A percentile compares a stretch with the other conserved stretches of the same genome.
Evolutionary conservation across 2,888 invertebrate species (phyloP).

Genomic region (Pyrgus malvae): DNA sequence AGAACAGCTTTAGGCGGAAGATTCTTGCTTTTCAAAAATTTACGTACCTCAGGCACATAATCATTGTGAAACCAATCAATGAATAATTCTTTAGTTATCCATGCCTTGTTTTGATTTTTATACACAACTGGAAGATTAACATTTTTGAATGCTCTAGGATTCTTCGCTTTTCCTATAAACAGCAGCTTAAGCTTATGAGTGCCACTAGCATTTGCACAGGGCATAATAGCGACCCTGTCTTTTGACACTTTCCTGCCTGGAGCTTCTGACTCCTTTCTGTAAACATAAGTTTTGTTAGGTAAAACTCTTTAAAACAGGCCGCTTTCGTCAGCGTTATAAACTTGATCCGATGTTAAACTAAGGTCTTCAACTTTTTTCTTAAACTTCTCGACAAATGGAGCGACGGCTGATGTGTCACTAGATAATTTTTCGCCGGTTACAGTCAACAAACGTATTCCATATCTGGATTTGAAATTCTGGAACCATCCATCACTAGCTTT

Average conservation of each 20-base stretch:
- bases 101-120: constrained; percentile 35
- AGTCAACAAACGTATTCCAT: no score
- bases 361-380: no score
- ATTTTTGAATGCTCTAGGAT: constrained; percentile 35
- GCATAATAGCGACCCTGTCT: constrained; percentile 42
- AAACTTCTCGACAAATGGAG: no score
- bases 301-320: constrained; percentile 31
- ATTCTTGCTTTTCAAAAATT: constrained; percentile 36
- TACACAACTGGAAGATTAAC: constrained; percentile 38
- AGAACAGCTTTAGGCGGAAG: neutral
- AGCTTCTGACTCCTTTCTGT: constrained; percentile 36
- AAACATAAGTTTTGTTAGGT: constrained; percentile 37
- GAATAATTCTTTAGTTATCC: constrained; percentile 41
- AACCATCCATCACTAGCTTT: no score
- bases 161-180: constrained; percentile 40
- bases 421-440: no score
- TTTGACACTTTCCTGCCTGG: constrained; percentile 39
- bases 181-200: constrained; percentile 40
- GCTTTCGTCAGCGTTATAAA: constrained; percentile 38
- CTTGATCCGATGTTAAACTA: no score
- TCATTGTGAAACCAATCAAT: constrained; percentile 41
- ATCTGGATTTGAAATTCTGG: no score
- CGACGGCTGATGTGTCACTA: no score
- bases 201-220: constrained; percentile 44
- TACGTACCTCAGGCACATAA: constrained; percentile 36